Conservation (phyloP, 2,113 vertebrate genomes). For the Argyrosomus japonicus region DNA sequence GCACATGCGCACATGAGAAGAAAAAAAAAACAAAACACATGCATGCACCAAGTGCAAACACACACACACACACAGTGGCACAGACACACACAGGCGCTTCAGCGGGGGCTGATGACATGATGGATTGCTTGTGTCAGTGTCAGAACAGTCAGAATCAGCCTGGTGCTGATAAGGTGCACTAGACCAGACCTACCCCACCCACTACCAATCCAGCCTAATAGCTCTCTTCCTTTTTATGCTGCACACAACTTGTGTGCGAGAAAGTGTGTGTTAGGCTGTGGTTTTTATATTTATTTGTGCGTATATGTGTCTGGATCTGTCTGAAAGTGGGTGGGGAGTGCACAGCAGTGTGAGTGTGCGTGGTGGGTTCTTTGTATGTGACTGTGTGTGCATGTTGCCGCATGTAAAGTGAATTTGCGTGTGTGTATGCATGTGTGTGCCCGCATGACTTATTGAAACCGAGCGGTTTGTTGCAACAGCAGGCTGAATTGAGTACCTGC, state of each 20-base stretch:
- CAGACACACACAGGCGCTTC: constrained; percentile 79
- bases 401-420: not conserved
- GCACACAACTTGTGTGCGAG: constrained; percentile 31
- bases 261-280: constrained; percentile 1
- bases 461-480: constrained; percentile 11
- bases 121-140: constrained; percentile 89
- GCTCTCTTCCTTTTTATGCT: constrained; percentile 52
- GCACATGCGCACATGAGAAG: constrained; percentile 37
- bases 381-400: not conserved
- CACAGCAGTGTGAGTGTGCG: not conserved
- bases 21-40: constrained; percentile 25
- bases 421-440: not conserved
- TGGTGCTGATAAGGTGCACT: constrained; percentile 84
- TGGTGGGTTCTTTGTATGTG: not conserved
- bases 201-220: constrained; percentile 76
- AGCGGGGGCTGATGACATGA: constrained; percentile 86
- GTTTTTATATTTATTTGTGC: not conserved
- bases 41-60: constrained; percentile 33
- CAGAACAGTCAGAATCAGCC: constrained; percentile 86
- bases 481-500: constrained; percentile 56
- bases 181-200: constrained; percentile 72
- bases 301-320: not conserved
- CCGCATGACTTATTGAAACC: constrained; percentile 15
- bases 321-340: not conserved
- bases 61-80: constrained; percentile 28